Evolutionary conservation across 2,797 vertebrate species (phyloP).

Genomic region (Hirundo rustica): DNA sequence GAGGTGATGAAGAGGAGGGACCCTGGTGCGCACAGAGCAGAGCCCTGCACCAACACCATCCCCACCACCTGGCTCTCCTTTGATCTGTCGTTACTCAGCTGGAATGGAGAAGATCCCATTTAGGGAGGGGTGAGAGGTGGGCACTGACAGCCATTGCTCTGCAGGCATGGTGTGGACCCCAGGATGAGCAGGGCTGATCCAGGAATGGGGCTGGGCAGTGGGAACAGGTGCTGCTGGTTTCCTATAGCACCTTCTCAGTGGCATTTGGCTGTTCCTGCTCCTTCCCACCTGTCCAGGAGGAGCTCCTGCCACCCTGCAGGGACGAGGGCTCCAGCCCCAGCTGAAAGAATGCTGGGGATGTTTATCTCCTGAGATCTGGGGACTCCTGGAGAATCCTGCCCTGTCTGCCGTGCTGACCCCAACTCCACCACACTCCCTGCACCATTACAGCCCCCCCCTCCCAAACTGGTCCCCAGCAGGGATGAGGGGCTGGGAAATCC

Average conservation of each 20-base stretch:
- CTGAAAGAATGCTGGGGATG: not conserved
- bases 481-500: not conserved
- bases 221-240: not conserved
- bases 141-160: not conserved
- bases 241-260: accelerated
- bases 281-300: not conserved
- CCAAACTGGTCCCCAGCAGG: not conserved
- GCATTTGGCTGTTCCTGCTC: not conserved
- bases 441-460: not conserved
- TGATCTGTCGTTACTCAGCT: not conserved
- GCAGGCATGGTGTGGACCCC: not conserved
- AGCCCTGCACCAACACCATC: not conserved
- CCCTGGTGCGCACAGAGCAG: not conserved
- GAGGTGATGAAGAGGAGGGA: not conserved
- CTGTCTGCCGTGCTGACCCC: not conserved
- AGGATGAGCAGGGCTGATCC: not conserved
- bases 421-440: no score
- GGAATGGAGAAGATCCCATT: not conserved
- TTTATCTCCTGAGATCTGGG: not conserved
- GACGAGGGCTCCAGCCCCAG: not conserved
- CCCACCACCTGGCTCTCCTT: not conserved
- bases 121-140: not conserved
- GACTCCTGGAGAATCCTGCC: not conserved
- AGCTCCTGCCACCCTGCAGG: not conserved
- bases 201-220: not conserved